These are phyloP conservation scores for Vicugna pacos DNA, from an alignment of 2,113 vertebrate genomes.

Conservation along the genomic window DNA sequence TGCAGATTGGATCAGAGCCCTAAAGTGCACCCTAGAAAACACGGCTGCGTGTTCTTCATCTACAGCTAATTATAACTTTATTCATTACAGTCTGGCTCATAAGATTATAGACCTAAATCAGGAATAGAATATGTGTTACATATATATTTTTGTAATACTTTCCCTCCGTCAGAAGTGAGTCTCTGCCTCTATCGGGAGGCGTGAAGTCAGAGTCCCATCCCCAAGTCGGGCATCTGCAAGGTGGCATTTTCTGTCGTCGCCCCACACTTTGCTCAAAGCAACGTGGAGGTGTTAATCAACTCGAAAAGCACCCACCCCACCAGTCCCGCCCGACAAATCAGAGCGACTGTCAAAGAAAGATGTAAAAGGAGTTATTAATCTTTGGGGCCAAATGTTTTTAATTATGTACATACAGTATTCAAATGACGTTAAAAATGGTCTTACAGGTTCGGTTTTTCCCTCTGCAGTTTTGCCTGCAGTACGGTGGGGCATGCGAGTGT, in stretches of 20 bases:
- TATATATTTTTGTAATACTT: conserved; percentile 86
- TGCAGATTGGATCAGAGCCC: conserved; percentile 83
- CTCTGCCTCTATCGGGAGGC: conserved; percentile 79
- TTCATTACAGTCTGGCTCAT: conserved; percentile 86
- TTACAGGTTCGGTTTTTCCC: conserved; percentile 33
- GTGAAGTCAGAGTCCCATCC: conserved; percentile 83
- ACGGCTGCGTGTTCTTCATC: conserved; percentile 82
- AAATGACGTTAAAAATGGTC: conserved; percentile 74
- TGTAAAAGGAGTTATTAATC: conserved; percentile 82
- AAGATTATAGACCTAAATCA: conserved; percentile 85
- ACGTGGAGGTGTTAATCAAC: conserved; percentile 84
- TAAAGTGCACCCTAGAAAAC: conserved; percentile 85
- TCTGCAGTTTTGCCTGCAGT: conserved; percentile 25
- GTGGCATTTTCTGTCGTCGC: conserved; percentile 83
- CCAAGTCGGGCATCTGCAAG: conserved; percentile 80
- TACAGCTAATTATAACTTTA: conserved; percentile 85
- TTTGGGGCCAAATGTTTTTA: conserved; percentile 82
- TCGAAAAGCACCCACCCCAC: conserved; percentile 74
- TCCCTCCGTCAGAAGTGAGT: conserved; percentile 85
- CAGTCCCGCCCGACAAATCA: conserved; percentile 77
- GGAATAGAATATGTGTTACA: conserved; percentile 86
- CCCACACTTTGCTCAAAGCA: conserved; percentile 83
- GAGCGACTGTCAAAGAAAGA: conserved; percentile 78
- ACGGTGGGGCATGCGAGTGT: neutral
- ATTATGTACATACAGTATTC: conserved; percentile 82